phyloP scores from a whole-genome alignment of 2,888 invertebrate species.

The Ernsta delagoae region DNA sequence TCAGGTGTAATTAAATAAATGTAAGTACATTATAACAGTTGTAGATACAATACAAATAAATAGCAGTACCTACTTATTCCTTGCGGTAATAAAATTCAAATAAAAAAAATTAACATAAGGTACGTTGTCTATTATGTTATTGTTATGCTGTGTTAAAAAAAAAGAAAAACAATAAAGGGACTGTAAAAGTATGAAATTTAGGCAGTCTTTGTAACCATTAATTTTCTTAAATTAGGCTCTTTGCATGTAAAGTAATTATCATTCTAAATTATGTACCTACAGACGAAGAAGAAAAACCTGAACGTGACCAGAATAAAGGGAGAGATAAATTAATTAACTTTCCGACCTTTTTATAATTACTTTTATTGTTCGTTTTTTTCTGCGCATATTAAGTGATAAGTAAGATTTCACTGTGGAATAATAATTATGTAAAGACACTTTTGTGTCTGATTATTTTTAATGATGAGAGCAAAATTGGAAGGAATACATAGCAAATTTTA shows the following conservation, averaged over 20 bases:
- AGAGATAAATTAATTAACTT: conserved; percentile 63
- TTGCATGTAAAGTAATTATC: conserved; percentile 56
- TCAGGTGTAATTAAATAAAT: no score
- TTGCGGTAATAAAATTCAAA: no score
- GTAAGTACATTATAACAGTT: no score
- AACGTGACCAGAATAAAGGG: conserved; percentile 63
- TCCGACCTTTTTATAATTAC: conserved; percentile 60
- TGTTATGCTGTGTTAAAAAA: neutral
- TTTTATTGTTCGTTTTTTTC: conserved; percentile 45
- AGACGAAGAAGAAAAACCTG: conserved; percentile 47
- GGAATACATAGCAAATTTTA: no score
- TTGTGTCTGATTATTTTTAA: no score
- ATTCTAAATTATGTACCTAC: conserved; percentile 49
- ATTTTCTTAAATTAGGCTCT: conserved; percentile 46
- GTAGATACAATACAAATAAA: no score
- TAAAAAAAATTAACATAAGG: no score
- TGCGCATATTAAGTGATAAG: conserved; percentile 23
- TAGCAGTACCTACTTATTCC: no score
- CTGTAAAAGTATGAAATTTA: conserved; percentile 4
- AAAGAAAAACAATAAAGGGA: neutral
- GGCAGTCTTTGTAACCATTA: conserved; percentile 16
- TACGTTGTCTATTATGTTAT: no score
- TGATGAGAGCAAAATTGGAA: no score
- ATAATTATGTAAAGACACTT: neutral
- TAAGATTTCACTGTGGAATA: conserved; percentile 14